These are phyloP conservation scores for Acropora yongei DNA, from an alignment of 64 coral and sea anemone species.

Conservation along the genomic window DNA sequence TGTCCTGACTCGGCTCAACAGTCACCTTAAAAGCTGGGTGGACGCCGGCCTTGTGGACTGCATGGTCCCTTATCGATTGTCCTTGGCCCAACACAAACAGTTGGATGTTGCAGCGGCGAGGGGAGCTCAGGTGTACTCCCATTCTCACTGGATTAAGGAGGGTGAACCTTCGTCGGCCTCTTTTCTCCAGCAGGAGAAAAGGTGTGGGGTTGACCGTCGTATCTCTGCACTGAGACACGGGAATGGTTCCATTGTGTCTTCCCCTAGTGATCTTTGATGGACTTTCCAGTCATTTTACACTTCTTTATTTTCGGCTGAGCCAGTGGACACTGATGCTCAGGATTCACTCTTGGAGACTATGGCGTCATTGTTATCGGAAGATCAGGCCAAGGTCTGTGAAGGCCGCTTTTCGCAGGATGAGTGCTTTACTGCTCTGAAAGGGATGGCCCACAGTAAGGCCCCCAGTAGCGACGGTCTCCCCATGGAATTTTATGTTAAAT, in stretches of 20 bases:
- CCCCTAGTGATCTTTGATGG: neutral
- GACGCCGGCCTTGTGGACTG: neutral
- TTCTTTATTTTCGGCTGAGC: neutral
- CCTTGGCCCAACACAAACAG: neutral
- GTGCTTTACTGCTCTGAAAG: neutral
- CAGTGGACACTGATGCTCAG: neutral
- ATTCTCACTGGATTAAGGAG: conserved; percentile 24
- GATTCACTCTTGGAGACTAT: neutral
- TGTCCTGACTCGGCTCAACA: neutral
- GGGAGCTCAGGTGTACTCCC: conserved; percentile 43
- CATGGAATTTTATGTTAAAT: too few relatives aligned
- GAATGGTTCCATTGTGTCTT: neutral
- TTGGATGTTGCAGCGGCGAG: neutral
- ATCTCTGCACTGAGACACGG: neutral
- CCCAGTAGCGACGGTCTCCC: too few relatives aligned
- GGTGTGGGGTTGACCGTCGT: neutral
- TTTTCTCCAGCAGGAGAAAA: conserved; percentile 12
- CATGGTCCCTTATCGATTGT: neutral
- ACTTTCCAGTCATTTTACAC: neutral
- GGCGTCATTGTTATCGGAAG: neutral
- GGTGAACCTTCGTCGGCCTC: conserved; percentile 46
- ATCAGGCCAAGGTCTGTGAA: conserved; percentile 22
- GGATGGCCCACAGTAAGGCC: too few relatives aligned
- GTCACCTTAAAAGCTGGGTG: neutral
- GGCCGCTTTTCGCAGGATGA: neutral